These are phyloP conservation scores for Ciconia stormi DNA, from an alignment of 2,113 vertebrate species.

Conservation along the genomic window DNA sequence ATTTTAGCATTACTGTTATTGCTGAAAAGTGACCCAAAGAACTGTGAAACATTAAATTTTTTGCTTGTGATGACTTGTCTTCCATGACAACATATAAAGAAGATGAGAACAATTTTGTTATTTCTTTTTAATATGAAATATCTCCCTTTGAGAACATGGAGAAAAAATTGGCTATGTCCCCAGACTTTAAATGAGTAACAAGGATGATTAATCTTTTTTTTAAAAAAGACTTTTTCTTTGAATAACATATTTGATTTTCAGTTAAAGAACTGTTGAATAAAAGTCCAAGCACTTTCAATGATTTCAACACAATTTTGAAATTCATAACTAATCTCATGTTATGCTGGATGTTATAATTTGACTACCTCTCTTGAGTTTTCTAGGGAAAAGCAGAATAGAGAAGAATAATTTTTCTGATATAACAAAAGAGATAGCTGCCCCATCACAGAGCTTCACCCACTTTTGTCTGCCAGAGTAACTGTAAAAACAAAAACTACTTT, in stretches of 20 bases:
- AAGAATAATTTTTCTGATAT: background rate
- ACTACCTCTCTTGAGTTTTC: background rate
- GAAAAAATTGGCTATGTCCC: slow-evolving; percentile 7
- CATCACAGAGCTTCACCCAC: background rate
- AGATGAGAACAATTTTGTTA: slow-evolving; percentile 1
- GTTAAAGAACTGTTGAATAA: background rate
- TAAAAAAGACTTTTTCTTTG: background rate
- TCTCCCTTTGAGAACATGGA: slow-evolving; percentile 3
- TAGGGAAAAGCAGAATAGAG: background rate
- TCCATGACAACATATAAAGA: background rate
- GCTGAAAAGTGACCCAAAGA: background rate
- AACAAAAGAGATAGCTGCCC: background rate
- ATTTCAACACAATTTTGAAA: background rate
- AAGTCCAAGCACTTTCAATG: background rate
- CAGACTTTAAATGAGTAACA: slow-evolving; percentile 39
- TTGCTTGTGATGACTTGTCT: background rate
- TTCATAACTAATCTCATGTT: background rate
- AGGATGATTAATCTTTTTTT: slow-evolving; percentile 7
- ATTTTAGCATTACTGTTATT: background rate
- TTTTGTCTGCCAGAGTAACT: background rate
- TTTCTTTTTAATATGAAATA: slow-evolving; percentile 32
- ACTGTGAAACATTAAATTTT: background rate
- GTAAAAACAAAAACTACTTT: background rate
- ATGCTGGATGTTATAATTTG: background rate
- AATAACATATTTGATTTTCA: slow-evolving; percentile 6